Evolutionary conservation across 1,140 invertebrate species (phyloP), one percentile per base, ranked within the genome.

Genomic region (Druon quercuslanigerum): DNA sequence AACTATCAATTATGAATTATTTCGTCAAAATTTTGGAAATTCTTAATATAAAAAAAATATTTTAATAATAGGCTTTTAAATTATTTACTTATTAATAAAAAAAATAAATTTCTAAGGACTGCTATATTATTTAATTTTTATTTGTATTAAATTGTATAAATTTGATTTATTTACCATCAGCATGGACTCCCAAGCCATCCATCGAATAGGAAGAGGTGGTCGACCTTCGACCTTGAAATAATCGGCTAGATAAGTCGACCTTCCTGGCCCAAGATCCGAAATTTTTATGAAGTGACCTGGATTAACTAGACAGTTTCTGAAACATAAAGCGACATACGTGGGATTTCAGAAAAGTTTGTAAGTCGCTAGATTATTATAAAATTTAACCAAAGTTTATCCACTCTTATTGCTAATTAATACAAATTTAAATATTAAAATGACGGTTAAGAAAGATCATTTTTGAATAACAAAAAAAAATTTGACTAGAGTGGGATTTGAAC

Each of bases 241-340:
- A 88, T 96, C 95, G 5, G 92, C 92, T 57, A 92, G 90, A 89
- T 96, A 96, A n/a, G 94, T 87, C 82, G 91, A 93, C 52, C 94
- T 90, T 84, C 93, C 93, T 83, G 94, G 93, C 33, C 95, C 95
- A 77, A 96, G 92, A 89, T 97, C 96, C 56, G 95, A 96, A 76
- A 97, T 95, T 92, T 97, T 97, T 77, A 97, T 94, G 50, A 93
- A 93, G 83, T 95, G 95, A 81, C 94, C 94, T 82, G 94, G 93
- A 79, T 96, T 96, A 79, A 97, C 96, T 75, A 98, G 93, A 89
- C 96, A 97, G 92, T 97, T 97, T 84, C 96, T 96, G 91, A 74
- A 92, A 91, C 60, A 66, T 12, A 57, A 19, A 20, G 9, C 3
- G 25, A 77, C 81, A 83, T 81, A 80, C 54, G 46, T 79, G 74